Percentiles rank a stretch among this genome's conserved stretches.
Conservation (phyloP, 92 coral and sea anemone genomes). For the Epizoanthus stellaris region DNA sequence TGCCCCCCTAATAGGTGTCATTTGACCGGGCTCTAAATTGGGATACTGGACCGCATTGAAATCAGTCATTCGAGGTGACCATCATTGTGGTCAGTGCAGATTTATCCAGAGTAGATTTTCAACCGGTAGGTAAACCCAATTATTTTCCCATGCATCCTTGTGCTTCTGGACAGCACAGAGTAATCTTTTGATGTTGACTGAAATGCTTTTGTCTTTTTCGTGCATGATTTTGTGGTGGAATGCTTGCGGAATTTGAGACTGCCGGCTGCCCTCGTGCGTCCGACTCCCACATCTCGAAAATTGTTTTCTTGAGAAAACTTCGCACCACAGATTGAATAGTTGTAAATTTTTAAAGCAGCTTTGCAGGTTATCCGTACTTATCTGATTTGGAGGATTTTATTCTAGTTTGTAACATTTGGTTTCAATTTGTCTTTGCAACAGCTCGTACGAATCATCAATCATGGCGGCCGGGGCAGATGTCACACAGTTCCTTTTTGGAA, state of each 20-base stretch:
- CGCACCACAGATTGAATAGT: not conserved
- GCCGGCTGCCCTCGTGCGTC: not conserved
- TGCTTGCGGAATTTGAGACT: not conserved
- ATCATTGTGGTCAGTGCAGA: slow-evolving; percentile 17
- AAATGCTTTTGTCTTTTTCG: not conserved
- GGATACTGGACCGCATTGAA: slow-evolving; percentile 14
- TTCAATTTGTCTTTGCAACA: slow-evolving; percentile 22
- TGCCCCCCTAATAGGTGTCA: slow-evolving; percentile 14
- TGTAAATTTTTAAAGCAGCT: not conserved
- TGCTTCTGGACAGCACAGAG: not conserved
- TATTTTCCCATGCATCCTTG: slow-evolving; percentile 5
- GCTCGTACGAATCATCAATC: not conserved
- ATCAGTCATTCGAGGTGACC: slow-evolving; percentile 43
- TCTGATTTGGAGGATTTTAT: not conserved
- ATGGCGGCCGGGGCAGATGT: slow-evolving; percentile 55
- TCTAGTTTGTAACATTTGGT: slow-evolving; percentile 4
- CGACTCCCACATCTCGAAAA: not conserved
- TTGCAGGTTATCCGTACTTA: not conserved
- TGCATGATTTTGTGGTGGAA: not conserved
- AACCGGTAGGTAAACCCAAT: slow-evolving; percentile 8
- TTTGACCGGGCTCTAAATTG: not conserved
- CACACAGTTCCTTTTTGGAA: slow-evolving; percentile 80
- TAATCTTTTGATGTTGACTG: not conserved
- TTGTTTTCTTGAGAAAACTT: not conserved
- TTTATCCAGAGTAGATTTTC: no score